A percentile compares a stretch with the other conserved stretches of the same genome.
Evolutionary conservation across 2,888 invertebrate genomes (phyloP).

Genomic region (Penaeus monodon): DNA sequence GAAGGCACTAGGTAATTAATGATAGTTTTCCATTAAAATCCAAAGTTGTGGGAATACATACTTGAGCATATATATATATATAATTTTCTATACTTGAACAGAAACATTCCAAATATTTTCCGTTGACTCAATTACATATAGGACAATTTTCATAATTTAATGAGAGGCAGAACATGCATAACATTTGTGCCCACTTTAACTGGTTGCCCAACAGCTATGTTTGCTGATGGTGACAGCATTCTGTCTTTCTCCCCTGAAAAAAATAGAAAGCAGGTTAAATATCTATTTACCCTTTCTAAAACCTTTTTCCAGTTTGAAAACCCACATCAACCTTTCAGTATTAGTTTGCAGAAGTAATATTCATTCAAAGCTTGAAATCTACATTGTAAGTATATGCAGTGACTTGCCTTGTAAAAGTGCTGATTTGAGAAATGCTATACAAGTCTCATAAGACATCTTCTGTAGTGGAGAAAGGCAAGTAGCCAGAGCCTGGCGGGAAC

Average conservation of each 20-base stretch:
- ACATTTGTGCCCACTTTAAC: constrained; percentile 86
- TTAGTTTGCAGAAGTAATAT: too few species aligned
- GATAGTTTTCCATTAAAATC: too few species aligned
- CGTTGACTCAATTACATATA: not conserved
- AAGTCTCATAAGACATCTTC: constrained; percentile 98
- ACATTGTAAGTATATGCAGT: not conserved
- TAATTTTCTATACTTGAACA: not conserved
- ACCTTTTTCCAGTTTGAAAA: too few species aligned
- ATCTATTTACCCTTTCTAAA: not conserved
- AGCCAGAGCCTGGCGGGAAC: constrained; percentile 92
- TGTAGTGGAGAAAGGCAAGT: constrained; percentile 93
- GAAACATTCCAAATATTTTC: not conserved
- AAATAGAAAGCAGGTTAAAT: constrained; percentile 47
- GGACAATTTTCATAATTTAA: constrained; percentile 23
- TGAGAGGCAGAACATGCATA: constrained; percentile 72
- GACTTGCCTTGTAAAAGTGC: constrained; percentile 78
- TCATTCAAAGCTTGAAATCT: not conserved
- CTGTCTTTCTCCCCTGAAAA: constrained; percentile 80
- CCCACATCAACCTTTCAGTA: too few species aligned
- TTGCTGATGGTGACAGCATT: constrained; percentile 86
- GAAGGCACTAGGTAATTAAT: too few species aligned
- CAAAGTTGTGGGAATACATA: too few species aligned
- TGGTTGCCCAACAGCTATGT: constrained; percentile 87
- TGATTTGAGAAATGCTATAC: constrained; percentile 84
- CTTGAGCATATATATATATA: not conserved